Evolutionary conservation across 2,888 invertebrate genomes (phyloP).

Genomic region (Frankliniella fusca): DNA sequence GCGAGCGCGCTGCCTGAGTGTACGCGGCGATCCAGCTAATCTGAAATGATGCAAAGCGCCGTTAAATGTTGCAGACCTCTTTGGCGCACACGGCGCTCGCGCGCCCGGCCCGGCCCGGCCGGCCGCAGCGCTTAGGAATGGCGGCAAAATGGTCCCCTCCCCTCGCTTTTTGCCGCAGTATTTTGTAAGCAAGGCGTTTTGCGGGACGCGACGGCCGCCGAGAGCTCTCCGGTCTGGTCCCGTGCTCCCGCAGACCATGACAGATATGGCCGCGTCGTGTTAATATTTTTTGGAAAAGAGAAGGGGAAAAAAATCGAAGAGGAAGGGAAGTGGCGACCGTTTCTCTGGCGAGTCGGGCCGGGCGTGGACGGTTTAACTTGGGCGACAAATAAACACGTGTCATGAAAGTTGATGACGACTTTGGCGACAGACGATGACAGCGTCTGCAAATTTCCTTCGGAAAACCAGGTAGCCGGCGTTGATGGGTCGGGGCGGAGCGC

Average conservation of each 20-base stretch:
- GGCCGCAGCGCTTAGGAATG: not conserved
- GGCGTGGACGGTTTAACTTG: too few species aligned
- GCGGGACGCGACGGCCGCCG: not conserved
- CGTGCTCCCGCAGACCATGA: not conserved
- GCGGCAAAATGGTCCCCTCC: not conserved
- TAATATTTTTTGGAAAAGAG: too few species aligned
- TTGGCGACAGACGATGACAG: too few species aligned
- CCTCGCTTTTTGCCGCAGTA: not conserved
- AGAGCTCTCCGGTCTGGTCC: too few species aligned
- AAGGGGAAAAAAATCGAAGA: too few species aligned
- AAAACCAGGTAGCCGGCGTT: too few species aligned
- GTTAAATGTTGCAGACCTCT: constrained; percentile 24
- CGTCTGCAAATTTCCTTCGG: too few species aligned
- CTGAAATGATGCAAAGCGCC: constrained; percentile 22
- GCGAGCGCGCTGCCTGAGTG: not conserved
- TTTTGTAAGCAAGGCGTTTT: not conserved
- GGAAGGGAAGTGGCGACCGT: too few species aligned
- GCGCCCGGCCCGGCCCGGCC: not conserved
- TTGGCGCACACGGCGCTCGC: not conserved
- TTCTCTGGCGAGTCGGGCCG: too few species aligned
- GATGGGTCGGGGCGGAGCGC: too few species aligned
- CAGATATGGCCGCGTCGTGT: not conserved
- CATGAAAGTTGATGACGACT: too few species aligned
- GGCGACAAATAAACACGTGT: too few species aligned
- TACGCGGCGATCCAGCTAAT: not conserved